Conservation (phyloP, 2,888 invertebrate genomes). For the Seira sanloemensis region DNA sequence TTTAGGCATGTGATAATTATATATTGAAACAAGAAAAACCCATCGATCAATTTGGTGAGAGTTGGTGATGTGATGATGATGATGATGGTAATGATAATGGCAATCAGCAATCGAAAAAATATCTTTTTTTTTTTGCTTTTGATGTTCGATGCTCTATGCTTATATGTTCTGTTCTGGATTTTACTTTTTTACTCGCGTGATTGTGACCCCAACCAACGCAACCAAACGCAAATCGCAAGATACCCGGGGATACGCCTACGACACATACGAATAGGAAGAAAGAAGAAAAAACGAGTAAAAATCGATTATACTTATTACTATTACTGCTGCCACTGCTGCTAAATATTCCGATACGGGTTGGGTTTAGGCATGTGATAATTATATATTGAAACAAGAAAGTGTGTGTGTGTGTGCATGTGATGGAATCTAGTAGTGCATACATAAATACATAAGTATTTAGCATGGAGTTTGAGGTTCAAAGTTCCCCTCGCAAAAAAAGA, state of each 20-base stretch:
- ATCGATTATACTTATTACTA: background rate
- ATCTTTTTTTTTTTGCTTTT: background rate
- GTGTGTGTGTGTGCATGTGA: too few species aligned
- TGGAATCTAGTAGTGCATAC: too few species aligned
- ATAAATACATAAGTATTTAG: too few species aligned
- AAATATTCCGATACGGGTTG: background rate
- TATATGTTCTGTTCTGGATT: too few species aligned
- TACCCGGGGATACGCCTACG: background rate
- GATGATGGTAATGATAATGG: background rate
- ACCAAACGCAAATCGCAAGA: background rate
- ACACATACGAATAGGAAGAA: background rate
- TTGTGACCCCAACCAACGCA: background rate
- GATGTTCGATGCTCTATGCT: too few species aligned
- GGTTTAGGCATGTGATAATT: background rate
- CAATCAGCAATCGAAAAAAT: too few species aligned
- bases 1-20: background rate
- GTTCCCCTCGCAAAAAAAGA: background rate
- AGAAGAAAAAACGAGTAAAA: background rate
- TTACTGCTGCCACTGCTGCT: background rate
- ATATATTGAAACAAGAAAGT: background rate
- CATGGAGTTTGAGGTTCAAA: background rate
- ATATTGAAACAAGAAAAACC: background rate
- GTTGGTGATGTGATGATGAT: background rate
- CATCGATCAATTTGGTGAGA: background rate
- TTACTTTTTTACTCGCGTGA: slow-evolving; percentile 10